Evolutionary conservation across 2,888 invertebrate species (phyloP), one percentile per base, ranked within the genome.

Genomic region (Platycheirus albimanus): DNA sequence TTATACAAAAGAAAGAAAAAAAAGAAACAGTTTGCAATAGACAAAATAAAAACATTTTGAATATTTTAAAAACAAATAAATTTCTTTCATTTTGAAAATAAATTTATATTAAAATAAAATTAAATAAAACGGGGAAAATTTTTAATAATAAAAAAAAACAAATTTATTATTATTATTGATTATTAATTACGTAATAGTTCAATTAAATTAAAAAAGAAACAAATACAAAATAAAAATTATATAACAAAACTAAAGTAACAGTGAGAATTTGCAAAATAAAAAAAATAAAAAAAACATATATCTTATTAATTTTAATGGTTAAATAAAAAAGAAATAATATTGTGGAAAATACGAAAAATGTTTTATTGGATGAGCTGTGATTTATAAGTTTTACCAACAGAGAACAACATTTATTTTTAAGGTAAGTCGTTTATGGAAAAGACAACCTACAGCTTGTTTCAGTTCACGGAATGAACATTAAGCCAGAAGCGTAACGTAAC

Each of bases 221-320:
- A 33, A 33, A 33, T 24, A 24, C 24, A 33, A 33, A 33, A 8
- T 33, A 33, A 41, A 67, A 77, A 63, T 33, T 67, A 83, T 83
- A 49, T 83, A 83, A 81, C 58, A 81, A 76, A 77, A 51, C 72
- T 83, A 83, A 83, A 83, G 41, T 77, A 83, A 83, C 78, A 78
- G 69, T 83, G 83, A 83, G 77, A 72, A 83, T 74, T 83, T 83
- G 83, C 76, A 63, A 83, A 64, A 75, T 30, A 17, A 66, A 69
- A 66, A 45, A 63, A 41, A 70, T 56, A 66, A 69, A 66, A 45
- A 63, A 41, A 70, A 49, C 72, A 83, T 83, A 83, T 83, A 83
- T 83, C 78, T 83, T 83, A 83, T 78, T 83, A 78, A 83, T 83
- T 83, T 83, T 78, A 83, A 83, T 83, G 83, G 83, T 83, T 83